Percentiles rank a stretch among this genome's conserved stretches.
Conservation (phyloP, 2,113 vertebrate genomes). For the Microtus richardsoni region DNA sequence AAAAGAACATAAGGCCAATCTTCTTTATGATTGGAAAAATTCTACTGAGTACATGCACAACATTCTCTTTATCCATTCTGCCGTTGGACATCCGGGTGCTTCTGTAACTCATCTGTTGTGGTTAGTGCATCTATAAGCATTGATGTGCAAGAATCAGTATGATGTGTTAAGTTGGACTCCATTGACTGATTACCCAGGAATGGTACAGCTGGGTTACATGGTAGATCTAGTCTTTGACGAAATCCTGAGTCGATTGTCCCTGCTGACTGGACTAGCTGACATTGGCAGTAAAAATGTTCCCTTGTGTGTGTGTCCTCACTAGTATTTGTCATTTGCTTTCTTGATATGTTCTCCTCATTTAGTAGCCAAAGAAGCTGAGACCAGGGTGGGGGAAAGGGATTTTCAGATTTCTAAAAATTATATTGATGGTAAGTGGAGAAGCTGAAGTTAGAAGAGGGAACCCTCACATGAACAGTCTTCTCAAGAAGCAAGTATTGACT, state of each 20-base stretch:
- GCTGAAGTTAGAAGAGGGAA: background rate
- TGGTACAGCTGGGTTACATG: background rate
- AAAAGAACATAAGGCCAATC: background rate
- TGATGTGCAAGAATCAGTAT: background rate
- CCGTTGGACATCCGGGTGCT: background rate
- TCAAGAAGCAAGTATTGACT: background rate
- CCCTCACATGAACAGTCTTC: background rate
- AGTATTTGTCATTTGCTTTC: background rate
- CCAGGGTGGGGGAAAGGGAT: background rate
- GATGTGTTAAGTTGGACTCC: background rate
- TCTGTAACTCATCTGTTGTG: background rate
- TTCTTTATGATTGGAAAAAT: background rate
- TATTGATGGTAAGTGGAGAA: background rate
- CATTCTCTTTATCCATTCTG: background rate
- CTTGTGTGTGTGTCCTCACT: background rate
- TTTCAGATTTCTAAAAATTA: background rate
- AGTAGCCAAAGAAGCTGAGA: background rate
- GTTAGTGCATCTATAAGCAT: background rate
- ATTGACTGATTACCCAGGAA: background rate
- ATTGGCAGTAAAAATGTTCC: background rate
- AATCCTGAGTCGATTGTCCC: background rate
- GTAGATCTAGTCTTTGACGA: background rate
- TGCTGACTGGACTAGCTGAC: background rate
- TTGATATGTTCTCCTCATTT: background rate
- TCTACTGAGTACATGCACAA: background rate